Base-by-base conservation (phyloP, 2,113 vertebrate genomes). In the Xiphophorus maculatus region DNA sequence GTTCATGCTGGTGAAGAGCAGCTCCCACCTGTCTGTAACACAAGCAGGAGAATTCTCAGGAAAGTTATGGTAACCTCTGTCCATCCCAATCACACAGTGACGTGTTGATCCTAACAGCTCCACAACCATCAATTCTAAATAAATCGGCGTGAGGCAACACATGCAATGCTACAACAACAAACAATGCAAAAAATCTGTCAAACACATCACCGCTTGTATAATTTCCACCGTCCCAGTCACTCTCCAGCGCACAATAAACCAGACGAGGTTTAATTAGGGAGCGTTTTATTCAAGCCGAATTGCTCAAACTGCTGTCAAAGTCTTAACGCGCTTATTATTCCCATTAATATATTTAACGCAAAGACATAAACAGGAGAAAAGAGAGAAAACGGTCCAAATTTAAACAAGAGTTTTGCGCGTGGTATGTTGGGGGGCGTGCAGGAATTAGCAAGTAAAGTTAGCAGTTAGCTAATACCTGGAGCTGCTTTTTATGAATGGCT, bases 401-500 rank as follows among this genome's bases (percentile, higher is more conserved):
- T 27, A 1, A 65, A 33, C 19, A 1, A 2, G 60, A 66, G 48
- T 81, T 42, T 27, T 69, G 68, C 7, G 17, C n/a, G 27, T 12
- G 11, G 3, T 25, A 27, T 3, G 1, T 4, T 8, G 10, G 51
- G 70, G n/a, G 71, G 51, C 63, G 68, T 69, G 73, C 68, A 63
- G 35, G 13, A 35, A 37, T 71, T 86, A 84, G 77, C 82, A 62
- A 12, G 30, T n/a, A 5, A 68, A 48, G 48, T 82, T 77, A 71
- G 81, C 84, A 33, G 42, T 28, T 14, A 0, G 7, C 11, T 15
- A 6, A 37, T 33, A 58, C 37, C 61, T 6, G 30, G 62, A 33
- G 58, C 27, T 22, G 27, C n/a, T 10, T 11, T 60, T 71, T 58
- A 27, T 6, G 11, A n/a, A 15, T 4, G 4, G 32, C 32, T 25